phyloP scores from a whole-genome alignment of 2,113 vertebrate species.

The Triplophysa siluroides region DNA sequence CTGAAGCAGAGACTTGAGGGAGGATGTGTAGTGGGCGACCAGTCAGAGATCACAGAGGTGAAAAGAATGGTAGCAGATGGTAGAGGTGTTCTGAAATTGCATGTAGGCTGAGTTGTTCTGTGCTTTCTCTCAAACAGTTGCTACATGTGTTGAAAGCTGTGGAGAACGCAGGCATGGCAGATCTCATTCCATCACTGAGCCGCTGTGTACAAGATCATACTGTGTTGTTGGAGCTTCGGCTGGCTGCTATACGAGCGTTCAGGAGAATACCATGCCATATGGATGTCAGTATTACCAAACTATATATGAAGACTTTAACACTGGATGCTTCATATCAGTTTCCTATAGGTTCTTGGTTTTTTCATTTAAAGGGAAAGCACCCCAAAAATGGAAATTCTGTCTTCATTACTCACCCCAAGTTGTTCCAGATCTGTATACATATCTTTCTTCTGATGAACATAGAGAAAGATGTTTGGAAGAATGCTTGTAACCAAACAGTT shows the following conservation, averaged over 20 bases:
- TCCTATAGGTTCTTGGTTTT: no score
- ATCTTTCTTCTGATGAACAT: no score
- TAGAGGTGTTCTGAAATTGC: not conserved
- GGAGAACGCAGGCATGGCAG: constrained; percentile 77
- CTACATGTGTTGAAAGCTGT: constrained; percentile 79
- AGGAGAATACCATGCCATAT: constrained; percentile 79
- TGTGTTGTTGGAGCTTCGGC: constrained; percentile 62
- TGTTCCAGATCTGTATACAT: no score
- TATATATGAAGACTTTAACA: not conserved
- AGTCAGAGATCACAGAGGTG: constrained; percentile 63
- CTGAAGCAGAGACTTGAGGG: constrained; percentile 69
- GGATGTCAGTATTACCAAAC: constrained; percentile 69
- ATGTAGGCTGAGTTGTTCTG: not conserved
- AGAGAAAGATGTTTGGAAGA: no score
- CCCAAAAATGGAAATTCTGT: no score
- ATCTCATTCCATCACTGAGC: constrained; percentile 68
- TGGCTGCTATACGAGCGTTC: constrained; percentile 82
- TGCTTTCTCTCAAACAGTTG: constrained; percentile 66
- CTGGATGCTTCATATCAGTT: no score
- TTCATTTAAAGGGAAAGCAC: no score
- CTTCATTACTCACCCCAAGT: no score
- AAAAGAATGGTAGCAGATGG: not conserved
- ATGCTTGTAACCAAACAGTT: no score
- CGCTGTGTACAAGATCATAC: constrained; percentile 65
- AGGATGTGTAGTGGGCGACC: constrained; percentile 63